Evolutionary conservation across 2,113 vertebrate species (phyloP).

Genomic region (Monopterus albus): DNA sequence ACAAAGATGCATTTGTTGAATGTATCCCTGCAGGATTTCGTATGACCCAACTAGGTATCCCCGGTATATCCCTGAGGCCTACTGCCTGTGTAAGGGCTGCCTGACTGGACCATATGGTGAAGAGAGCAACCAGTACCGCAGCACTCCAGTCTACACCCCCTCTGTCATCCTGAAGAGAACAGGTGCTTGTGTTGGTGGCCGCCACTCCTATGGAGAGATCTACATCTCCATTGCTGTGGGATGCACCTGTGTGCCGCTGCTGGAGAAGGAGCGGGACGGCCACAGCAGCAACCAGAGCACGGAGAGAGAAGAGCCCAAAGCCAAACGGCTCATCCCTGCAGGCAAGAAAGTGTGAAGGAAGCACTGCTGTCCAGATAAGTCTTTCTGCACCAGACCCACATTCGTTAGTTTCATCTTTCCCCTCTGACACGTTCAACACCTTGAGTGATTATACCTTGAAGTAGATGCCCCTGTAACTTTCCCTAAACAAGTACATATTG

Average conservation of each 20-base stretch:
- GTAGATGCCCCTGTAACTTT: not conserved
- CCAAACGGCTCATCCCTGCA: not conserved
- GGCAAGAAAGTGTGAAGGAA: conserved; percentile 14
- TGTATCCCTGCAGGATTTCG: conserved; percentile 80
- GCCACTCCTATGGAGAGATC: conserved; percentile 87
- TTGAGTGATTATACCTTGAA: not conserved
- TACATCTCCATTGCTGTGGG: conserved; percentile 92
- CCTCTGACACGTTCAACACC: not conserved
- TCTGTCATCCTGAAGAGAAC: conserved; percentile 88
- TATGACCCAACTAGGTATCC: conserved; percentile 89
- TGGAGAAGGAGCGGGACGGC: conserved; percentile 70
- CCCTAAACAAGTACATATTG: not conserved
- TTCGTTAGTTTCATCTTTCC: not conserved
- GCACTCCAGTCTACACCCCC: conserved; percentile 89
- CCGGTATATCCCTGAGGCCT: conserved; percentile 92
- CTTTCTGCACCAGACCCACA: not conserved
- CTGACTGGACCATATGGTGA: conserved; percentile 82
- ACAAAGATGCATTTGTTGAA: no score
- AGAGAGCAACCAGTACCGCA: conserved; percentile 87
- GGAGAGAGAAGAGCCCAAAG: conserved; percentile 77
- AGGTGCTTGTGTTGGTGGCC: conserved; percentile 84
- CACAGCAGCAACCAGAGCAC: conserved; percentile 81
- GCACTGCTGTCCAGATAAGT: not conserved
- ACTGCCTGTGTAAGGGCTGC: conserved; percentile 95
- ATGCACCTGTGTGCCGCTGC: conserved; percentile 90